Conservation (phyloP, 1,140 invertebrate genomes). For the Lethrus apterus region DNA sequence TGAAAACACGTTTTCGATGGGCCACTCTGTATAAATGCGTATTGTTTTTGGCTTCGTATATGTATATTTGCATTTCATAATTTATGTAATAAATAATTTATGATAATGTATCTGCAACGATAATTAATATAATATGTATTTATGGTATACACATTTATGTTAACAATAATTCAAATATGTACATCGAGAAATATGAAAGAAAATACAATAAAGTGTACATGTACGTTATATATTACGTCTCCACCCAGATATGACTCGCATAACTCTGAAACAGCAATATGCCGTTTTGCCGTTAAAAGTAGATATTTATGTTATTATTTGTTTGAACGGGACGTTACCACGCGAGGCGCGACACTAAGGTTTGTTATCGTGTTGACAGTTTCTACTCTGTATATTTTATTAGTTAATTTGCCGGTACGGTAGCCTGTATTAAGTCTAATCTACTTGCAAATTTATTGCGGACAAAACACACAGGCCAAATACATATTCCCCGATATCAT, state of each 20-base stretch:
- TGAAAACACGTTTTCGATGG: no score
- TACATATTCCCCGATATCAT: not conserved
- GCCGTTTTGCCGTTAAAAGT: constrained; percentile 10
- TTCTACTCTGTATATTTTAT: constrained; percentile 26
- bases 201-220: no score
- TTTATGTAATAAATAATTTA: no score
- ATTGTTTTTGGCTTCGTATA: no score
- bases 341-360: not conserved
- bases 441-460: constrained; percentile 28
- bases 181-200: no score
- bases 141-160: no score
- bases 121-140: no score
- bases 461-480: constrained; percentile 10
- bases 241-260: constrained; percentile 3
- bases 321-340: constrained; percentile 5
- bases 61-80: no score
- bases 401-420: constrained; percentile 28
- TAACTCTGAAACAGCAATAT: not conserved
- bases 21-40: no score
- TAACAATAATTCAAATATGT: no score
- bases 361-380: constrained; percentile 19
- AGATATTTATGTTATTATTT: constrained; percentile 13
- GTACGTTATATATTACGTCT: no score
- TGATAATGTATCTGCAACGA: no score
- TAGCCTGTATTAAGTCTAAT: constrained; percentile 25